Conservation (phyloP, 2,113 vertebrate genomes). For the Barnardius zonarius region DNA sequence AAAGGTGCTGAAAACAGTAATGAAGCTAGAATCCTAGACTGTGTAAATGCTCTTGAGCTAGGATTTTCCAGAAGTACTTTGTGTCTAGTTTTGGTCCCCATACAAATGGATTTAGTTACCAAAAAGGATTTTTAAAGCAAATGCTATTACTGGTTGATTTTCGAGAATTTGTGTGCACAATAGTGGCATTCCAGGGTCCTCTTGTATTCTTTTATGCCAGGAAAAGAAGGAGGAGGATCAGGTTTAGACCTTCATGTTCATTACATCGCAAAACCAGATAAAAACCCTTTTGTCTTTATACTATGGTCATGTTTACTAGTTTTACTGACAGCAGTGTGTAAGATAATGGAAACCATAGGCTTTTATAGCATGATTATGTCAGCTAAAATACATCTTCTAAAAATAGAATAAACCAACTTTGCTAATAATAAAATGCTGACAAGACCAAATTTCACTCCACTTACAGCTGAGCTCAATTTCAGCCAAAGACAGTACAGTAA, state of each 20-base stretch:
- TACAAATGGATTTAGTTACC: not conserved
- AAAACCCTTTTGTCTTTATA: not conserved
- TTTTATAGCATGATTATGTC: constrained; percentile 17
- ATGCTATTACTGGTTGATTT: not conserved
- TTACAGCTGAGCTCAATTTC: constrained; percentile 18
- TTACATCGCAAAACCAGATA: not conserved
- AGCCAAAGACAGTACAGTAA: not conserved
- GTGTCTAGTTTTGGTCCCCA: not conserved
- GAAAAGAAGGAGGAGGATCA: not conserved
- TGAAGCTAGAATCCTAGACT: not conserved
- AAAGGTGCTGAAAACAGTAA: not conserved
- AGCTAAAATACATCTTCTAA: constrained; percentile 29
- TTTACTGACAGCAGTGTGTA: not conserved
- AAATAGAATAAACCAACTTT: constrained; percentile 32
- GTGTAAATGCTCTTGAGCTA: not conserved
- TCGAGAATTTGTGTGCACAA: not conserved
- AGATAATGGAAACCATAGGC: constrained; percentile 6
- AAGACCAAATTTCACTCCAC: not conserved
- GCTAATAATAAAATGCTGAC: constrained; percentile 43
- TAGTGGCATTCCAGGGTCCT: not conserved
- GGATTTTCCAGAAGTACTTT: not conserved
- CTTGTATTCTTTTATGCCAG: not conserved
- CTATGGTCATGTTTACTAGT: not conserved
- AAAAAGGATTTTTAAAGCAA: not conserved
- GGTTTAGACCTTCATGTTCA: not conserved